Evolutionary conservation across 2,113 vertebrate species (phyloP).

Genomic region (Pelodiscus sinensis): DNA sequence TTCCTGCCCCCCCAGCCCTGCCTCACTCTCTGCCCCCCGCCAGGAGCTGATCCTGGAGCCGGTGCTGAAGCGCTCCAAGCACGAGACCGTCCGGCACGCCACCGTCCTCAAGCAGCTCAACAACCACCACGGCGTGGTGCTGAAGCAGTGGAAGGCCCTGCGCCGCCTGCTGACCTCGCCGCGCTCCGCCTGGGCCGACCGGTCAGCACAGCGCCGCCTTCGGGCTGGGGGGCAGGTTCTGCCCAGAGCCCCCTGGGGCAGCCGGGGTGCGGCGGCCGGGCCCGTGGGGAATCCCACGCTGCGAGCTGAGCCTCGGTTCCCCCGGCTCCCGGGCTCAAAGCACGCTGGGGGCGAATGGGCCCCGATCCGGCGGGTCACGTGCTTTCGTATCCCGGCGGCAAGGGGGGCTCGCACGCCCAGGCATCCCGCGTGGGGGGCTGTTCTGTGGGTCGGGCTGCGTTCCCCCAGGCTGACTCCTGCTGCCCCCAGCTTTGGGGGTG

Average conservation of each 20-base stretch:
- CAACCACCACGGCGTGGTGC: conserved; percentile 85
- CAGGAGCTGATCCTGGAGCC: conserved; percentile 91
- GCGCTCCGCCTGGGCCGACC: conserved; percentile 90
- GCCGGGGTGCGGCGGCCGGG: neutral
- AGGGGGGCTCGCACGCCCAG: neutral
- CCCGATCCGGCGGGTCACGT: neutral
- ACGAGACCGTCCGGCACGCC: conserved; percentile 84
- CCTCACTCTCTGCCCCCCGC: accelerated
- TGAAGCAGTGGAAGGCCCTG: conserved; percentile 89
- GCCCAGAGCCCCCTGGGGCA: neutral
- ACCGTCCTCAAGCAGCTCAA: conserved; percentile 85
- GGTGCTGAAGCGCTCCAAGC: conserved; percentile 77
- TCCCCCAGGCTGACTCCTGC: neutral
- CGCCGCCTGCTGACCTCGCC: conserved; percentile 87
- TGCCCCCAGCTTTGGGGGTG: neutral
- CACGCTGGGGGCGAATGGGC: neutral
- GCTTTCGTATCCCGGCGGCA: neutral
- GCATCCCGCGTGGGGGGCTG: neutral
- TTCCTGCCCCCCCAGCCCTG: neutral
- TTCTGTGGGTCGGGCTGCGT: neutral
- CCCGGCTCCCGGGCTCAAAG: neutral
- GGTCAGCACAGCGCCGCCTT: conserved; percentile 65
- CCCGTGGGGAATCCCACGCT: neutral
- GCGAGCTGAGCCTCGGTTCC: no score
- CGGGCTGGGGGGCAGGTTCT: accelerated